Evolutionary conservation across 2,113 vertebrate species (phyloP), one percentile per base, ranked within the genome.

Genomic region (Sarotherodon lohbergeri): DNA sequence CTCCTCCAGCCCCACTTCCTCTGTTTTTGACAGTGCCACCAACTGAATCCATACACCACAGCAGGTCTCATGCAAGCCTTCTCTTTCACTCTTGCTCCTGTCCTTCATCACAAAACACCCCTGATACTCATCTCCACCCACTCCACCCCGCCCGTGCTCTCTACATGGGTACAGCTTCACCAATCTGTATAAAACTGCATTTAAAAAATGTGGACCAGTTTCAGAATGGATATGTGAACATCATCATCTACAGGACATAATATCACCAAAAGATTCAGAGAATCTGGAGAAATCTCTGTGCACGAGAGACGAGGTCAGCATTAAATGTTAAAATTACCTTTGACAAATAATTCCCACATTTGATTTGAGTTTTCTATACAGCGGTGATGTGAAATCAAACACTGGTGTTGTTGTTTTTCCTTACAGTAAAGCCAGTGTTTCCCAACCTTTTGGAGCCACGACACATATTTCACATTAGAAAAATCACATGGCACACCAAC

Each of bases 381-480:
- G 34, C 10, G 10, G 2, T 66, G 19, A 66, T 66, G 61, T 39
- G 61, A 66, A 12, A n/a, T 66, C 9, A 66, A 66, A 66, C 17
- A 66, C 61, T 5, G 2, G 6, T 39, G 61, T 19, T 12, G 32
- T 1, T 0, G 10, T 66, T 66, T 68, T 68, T 68, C 34, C 34
- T 68, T 39, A 66, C 61, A 66, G 19, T 0, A 41, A 39, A 68
- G 34, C 63, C 63, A 68, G 34, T 61, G 57, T 61, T 61, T 59
- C 1, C 2, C 56, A 32, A 32, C 27, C 57, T 59, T 59, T 59
- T 59, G 57, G 57, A 59, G 56, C 0, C 56, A 59, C 13, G 27
- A 5, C 27, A 59, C 57, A 61, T 32, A 61, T 61, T 17, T 61
- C 14, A 17, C 57, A 32, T 61, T 32, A 61, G 14, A 32, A 32